phyloP scores from a whole-genome alignment of 2,888 invertebrate genomes.

The Auanema freiburgensis region DNA sequence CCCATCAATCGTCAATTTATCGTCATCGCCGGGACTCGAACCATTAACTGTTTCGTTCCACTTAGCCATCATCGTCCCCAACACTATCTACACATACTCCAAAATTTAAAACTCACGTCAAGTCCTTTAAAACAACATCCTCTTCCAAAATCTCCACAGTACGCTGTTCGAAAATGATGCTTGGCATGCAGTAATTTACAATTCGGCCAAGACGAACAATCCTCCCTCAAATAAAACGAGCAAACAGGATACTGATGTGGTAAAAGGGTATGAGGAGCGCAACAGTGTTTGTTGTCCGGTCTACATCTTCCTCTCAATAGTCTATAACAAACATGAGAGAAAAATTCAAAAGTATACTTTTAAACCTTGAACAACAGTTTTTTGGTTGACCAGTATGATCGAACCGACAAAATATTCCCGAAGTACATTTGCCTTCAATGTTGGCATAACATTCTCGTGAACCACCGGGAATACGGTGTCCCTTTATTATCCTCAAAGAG shows the following conservation, averaged over 20 bases:
- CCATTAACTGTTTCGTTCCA: neutral
- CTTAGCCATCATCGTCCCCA: constrained; percentile 3
- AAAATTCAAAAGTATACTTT: neutral
- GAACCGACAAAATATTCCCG: constrained; percentile 45
- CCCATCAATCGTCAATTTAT: constrained; percentile 1
- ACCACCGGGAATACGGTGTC: constrained; percentile 9
- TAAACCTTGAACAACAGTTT: constrained; percentile 37
- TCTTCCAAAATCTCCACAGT: constrained; percentile 20
- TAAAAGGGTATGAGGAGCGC: constrained; percentile 6
- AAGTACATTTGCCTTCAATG: constrained; percentile 3
- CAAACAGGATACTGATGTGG: constrained; percentile 19
- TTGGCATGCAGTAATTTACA: constrained; percentile 16
- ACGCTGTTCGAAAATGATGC: neutral
- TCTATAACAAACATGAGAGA: neutral
- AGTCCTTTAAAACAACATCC: constrained; percentile 22
- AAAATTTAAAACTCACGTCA: constrained; percentile 13
- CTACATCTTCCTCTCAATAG: constrained; percentile 13
- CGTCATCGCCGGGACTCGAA: constrained; percentile 20
- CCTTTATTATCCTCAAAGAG: constrained; percentile 16
- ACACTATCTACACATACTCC: constrained; percentile 1
- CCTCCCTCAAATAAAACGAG: constrained; percentile 14
- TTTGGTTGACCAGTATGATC: constrained; percentile 36
- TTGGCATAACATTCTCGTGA: constrained; percentile 16
- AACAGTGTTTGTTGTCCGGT: constrained; percentile 13
- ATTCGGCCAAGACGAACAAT: constrained; percentile 9